These are phyloP conservation scores for Aleadryas rufinucha DNA, from an alignment of 2,113 vertebrate genomes.

Conservation along the genomic window DNA sequence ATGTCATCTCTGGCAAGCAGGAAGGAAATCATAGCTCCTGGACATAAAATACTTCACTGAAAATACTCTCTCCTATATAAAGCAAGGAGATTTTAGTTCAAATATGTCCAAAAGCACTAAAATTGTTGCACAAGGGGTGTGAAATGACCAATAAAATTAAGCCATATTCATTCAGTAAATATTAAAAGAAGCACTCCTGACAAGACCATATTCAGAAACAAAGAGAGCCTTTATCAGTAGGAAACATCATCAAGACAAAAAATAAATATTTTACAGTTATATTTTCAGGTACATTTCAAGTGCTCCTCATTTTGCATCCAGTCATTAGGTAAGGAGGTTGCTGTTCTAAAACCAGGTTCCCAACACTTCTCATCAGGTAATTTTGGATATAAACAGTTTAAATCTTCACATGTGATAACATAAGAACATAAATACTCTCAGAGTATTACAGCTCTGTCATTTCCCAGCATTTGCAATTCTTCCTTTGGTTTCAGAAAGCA, in stretches of 20 bases:
- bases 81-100: background rate
- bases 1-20: background rate
- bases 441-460: background rate
- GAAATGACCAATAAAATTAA: background rate
- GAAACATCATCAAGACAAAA: background rate
- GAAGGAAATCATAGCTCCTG: background rate
- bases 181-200: background rate
- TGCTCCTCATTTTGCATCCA: background rate
- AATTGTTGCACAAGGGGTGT: background rate
- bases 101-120: background rate
- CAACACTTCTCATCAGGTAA: background rate
- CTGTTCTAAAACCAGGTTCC: background rate
- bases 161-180: background rate
- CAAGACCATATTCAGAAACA: background rate
- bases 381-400: background rate
- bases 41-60: background rate
- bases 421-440: background rate
- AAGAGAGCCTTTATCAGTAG: background rate
- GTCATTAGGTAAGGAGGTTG: background rate
- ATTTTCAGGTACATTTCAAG: background rate
- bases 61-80: background rate
- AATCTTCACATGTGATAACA: background rate
- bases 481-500: background rate
- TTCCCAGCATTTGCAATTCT: background rate
- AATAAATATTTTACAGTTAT: background rate